Evolutionary conservation across 2,113 vertebrate genomes (phyloP), one percentile per base, ranked within the genome.

Genomic region (Thomomys bottae): DNA sequence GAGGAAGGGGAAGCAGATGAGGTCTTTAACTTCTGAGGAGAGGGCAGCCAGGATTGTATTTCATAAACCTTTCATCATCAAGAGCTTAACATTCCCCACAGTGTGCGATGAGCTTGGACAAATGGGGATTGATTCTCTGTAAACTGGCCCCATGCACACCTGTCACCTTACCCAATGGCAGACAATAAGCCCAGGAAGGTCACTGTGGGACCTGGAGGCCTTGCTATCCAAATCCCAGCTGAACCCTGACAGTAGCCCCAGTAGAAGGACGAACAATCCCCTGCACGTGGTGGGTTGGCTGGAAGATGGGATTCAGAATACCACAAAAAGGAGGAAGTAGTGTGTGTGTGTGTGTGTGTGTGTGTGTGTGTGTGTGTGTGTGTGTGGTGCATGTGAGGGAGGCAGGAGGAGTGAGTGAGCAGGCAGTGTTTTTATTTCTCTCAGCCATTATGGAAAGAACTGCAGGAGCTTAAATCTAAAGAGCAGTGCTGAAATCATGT

Each of bases 381-480:
- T 90, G 80, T 59, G 79, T 11, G 63, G 32, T 34, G 54, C 5
- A 24, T 26, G 76, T 24, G 26, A 66, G 45, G 78, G 84, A 84
- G 70, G 88, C 57, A 61, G 78, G 76, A 49, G 92, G 89, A n/a
- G n/a, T n/a, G 36, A 89, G 45, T 77, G 89, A 79, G 75, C 87
- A 45, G 93, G 68, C 76, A 36, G 92, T 88, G 80, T 88, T 93
- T 93, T 94, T 77, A 93, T 93, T 97, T 96, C 93, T 92, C 87
- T 59, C 88, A 54, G 86, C 95, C 96, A 95, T 96, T 96, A 96
- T 95, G 90, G 94, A 87, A 90, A 80, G 94, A 94, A 82, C 96
- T 26, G 81, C 95, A 1, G 96, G 96, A 92, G 95, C 90, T 96
- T 93, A 90, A 94, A 77, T 91, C 95, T 94, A 96, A 95, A 96